These are phyloP conservation scores for Serinus canaria DNA, from an alignment of 2,113 vertebrate genomes.

Conservation along the genomic window DNA sequence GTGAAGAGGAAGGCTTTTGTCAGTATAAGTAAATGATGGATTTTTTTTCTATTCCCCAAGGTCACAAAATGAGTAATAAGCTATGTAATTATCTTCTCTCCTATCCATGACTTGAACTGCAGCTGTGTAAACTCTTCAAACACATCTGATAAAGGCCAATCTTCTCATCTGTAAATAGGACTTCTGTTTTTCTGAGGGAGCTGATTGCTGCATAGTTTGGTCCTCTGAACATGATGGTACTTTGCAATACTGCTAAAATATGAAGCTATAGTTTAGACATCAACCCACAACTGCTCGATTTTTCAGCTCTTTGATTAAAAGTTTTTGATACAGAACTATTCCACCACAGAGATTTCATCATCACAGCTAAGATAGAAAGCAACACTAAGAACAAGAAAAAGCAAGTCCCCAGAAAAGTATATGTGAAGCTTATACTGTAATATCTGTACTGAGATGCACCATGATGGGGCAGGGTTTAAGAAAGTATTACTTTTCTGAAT, in stretches of 20 bases:
- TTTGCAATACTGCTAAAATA: background rate
- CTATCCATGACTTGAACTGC: background rate
- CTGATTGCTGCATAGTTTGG: background rate
- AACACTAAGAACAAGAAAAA: background rate
- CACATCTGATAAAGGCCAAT: background rate
- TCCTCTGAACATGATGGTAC: background rate
- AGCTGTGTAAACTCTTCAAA: constrained; percentile 20
- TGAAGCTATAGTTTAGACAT: background rate
- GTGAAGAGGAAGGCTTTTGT: background rate
- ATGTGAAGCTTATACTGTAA: background rate
- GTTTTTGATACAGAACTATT: background rate
- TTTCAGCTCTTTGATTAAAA: background rate
- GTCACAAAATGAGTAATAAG: background rate
- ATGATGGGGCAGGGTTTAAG: background rate
- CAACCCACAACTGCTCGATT: background rate
- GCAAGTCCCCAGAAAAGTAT: background rate
- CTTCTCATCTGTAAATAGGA: background rate
- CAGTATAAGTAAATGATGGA: background rate
- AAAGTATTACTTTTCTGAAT: background rate
- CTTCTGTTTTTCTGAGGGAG: background rate
- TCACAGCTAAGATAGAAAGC: background rate
- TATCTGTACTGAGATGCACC: background rate
- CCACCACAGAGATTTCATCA: background rate
- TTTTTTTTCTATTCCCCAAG: background rate
- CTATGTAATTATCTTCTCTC: background rate